Evolutionary conservation across 2,113 vertebrate species (phyloP), one percentile per base, ranked within the genome.

Genomic region (Spilogale gracilis): DNA sequence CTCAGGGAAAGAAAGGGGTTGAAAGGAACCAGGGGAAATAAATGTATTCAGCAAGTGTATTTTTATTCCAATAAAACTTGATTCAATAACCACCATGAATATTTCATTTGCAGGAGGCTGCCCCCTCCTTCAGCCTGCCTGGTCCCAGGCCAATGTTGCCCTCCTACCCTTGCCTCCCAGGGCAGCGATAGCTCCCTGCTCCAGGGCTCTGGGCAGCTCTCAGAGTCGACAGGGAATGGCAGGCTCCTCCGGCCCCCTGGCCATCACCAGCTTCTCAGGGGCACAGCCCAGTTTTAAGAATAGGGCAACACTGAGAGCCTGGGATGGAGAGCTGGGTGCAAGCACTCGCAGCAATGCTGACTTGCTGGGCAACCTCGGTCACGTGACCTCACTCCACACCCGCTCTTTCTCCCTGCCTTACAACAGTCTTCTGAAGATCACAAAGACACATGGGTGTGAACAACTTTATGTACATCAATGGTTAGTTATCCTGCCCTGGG

Each of bases 61-160:
- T 98, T 98, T 98, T 76, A 98, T 98, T 97, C 97, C 97, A 98
- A 60, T 98, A 97, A 97, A 97, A 98, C 91, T 80, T 97, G 94
- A 97, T 98, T 98, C 97, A 98, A 98, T 98, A 93, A 98, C 96
- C 74, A 94, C 83, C 94, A 95, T 60, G 61, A 95, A 91, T 98
- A 96, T 95, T 98, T 97, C 98, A 98, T 98, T 96, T 96, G 92
- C 74, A 81, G 83, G 86, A 97, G 20, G 71, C 90, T 84, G 65
- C 91, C 95, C 9, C 38, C 69, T 96, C 91, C 74, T 61, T 21
- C 18, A 4, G 93, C 74, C 17, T 14, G 54, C 10, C 89, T 94
- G 93, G 95, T 76, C 95, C 94, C 56, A 2, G 38, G 94, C 96
- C 96, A 96, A 3, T 94, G 67, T 13, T 83, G 38, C 20, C 84